A percentile compares a stretch with the other conserved stretches of the same genome.
These are phyloP conservation scores for Sisor rabdophorus DNA, from an alignment of 2,113 vertebrate genomes.

Conservation along the genomic window DNA sequence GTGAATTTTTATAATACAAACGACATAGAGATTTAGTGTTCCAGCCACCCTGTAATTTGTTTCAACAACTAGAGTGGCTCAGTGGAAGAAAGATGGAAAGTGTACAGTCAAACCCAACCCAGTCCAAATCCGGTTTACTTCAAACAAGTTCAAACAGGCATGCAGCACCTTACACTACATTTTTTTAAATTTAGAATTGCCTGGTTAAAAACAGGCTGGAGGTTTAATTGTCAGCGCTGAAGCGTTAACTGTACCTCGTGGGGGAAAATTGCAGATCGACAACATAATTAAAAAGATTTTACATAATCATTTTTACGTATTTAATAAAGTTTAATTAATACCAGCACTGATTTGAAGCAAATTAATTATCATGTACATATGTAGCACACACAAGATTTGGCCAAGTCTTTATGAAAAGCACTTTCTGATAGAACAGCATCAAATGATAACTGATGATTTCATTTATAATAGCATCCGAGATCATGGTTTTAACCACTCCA, in stretches of 20 bases:
- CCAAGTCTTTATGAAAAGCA: not conserved
- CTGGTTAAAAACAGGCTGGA: not conserved
- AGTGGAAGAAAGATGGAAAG: conserved; percentile 19
- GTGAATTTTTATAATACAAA: too few relatives aligned
- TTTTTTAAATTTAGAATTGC: not conserved
- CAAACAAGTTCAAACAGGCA: conserved; percentile 48
- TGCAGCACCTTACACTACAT: not conserved
- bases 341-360: not conserved
- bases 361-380: not conserved
- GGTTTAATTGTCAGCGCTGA: not conserved
- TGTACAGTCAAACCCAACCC: not conserved
- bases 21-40: too few relatives aligned
- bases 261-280: not conserved
- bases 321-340: not conserved
- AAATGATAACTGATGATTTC: not conserved
- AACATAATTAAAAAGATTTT: not conserved
- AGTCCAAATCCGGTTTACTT: conserved; percentile 16
- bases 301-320: too few relatives aligned
- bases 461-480: not conserved
- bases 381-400: too few relatives aligned
- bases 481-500: not conserved
- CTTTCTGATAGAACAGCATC: not conserved
- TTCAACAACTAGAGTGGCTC: conserved; percentile 58
- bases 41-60: not conserved
- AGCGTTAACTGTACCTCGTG: not conserved